phyloP scores from a whole-genome alignment of 2,888 invertebrate genomes.

The Pecten maximus region DNA sequence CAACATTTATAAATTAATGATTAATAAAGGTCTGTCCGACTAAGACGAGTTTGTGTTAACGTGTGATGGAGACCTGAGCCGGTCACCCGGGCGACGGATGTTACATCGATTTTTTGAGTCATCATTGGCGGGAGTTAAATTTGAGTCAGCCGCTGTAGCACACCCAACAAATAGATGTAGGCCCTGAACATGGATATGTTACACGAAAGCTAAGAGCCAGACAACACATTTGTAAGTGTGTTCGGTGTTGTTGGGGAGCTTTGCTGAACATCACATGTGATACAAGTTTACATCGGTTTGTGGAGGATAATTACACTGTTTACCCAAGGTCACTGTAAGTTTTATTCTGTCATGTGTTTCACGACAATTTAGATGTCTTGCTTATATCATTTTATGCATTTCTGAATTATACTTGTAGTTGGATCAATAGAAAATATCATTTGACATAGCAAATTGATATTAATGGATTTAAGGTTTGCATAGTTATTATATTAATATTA shows the following conservation, averaged over 20 bases:
- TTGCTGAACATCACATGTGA: constrained; percentile 33
- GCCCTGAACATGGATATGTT: constrained; percentile 37
- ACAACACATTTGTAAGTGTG: constrained; percentile 28
- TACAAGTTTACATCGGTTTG: not conserved
- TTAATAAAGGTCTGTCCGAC: not conserved
- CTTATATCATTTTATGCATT: not conserved
- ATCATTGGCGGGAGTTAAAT: not conserved
- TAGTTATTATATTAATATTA: not conserved
- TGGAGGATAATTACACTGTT: not conserved
- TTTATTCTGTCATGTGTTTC: not conserved
- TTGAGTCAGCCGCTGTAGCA: constrained; percentile 22
- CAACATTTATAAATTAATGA: constrained; percentile 7
- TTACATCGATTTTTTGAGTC: constrained; percentile 35
- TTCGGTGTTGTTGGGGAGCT: constrained; percentile 29
- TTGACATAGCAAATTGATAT: not conserved
- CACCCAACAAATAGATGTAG: constrained; percentile 35
- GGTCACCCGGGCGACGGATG: constrained; percentile 25
- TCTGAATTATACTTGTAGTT: not conserved
- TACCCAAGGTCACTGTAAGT: not conserved
- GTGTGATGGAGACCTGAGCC: not conserved
- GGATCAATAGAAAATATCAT: not conserved
- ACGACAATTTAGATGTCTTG: not conserved
- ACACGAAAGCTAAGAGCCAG: constrained; percentile 25
- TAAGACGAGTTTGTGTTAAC: not conserved
- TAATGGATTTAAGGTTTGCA: not conserved